Evolutionary conservation across 2,113 vertebrate genomes (phyloP), one percentile per base, ranked within the genome.

Genomic region (Podarcis raffonei): DNA sequence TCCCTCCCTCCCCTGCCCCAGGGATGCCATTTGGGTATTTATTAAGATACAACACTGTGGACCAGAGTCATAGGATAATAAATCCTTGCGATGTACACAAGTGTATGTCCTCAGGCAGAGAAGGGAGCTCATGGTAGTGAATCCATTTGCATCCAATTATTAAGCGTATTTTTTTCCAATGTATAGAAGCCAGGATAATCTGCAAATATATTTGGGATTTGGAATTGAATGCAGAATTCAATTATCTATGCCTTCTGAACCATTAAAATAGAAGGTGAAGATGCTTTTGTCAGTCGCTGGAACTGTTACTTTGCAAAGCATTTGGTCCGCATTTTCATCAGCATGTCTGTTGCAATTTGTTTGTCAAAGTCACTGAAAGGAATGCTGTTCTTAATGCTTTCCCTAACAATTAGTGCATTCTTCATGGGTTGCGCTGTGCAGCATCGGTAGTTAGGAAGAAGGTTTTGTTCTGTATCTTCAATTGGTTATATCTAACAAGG

Each of bases 191-290:
- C 5, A 13, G 12, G 66, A 35, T 82, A 85, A 27, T 16, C 22
- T 42, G 59, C 66, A 87, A 87, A 90, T 91, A 87, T 59, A 83
- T 90, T 83, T 91, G 86, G 22, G 86, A 89, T 72, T 84, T 20
- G 81, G 32, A 80, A 62, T 9, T 4, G 81, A 83, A 83, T 80
- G 85, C 57, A 42, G 81, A 87, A 90, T 89, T 92, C 80, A 85
- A 74, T 66, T 90, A 81, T 75, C 22, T 22, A 62, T 83, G 32
- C 12, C 48, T 87, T 32, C 30, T 88, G 85, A 91, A 90, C 53
- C 82, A 84, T 79, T 89, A 32, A 83, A 84, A 65, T 76, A 91
- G 27, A 5, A 79, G 59, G 32, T 42, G 42, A 86, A 71, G 77
- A 35, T 25, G 81, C 48, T 83, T 88, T 89, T 57, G 37, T 42